A percentile compares a stretch with the other conserved stretches of the same genome.
Evolutionary conservation across 2,113 vertebrate species (phyloP).

Genomic region (Melozone crissalis): DNA sequence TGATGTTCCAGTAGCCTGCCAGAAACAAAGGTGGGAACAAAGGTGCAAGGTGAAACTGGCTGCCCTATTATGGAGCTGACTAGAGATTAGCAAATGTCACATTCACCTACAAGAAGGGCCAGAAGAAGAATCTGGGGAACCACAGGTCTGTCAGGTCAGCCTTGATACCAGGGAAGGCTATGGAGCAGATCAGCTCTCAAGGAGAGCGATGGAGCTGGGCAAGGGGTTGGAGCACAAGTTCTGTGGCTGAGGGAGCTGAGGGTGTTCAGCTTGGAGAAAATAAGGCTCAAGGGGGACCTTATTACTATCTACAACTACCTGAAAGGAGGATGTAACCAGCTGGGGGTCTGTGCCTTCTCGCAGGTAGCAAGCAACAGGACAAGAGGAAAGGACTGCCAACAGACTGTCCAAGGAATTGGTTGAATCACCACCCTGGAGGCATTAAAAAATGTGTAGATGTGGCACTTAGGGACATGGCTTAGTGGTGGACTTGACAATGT

Average conservation of each 20-base stretch:
- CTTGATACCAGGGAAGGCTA: fast-evolving
- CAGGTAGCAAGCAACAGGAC: fast-evolving
- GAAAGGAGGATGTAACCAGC: not conserved
- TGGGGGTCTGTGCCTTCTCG: not conserved
- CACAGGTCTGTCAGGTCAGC: not conserved
- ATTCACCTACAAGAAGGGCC: not conserved
- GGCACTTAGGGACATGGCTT: not conserved
- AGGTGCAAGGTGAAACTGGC: not conserved
- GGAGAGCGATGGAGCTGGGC: not conserved
- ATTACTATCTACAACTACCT: not conserved
- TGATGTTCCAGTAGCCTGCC: conserved; percentile 91
- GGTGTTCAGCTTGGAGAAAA: not conserved
- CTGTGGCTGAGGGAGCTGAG: not conserved
- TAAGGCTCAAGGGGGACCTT: not conserved
- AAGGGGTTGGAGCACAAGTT: not conserved
- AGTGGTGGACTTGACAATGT: not conserved
- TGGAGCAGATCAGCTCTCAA: not conserved
- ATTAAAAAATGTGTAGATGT: not conserved
- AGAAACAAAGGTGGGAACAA: not conserved
- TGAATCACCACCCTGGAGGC: not conserved
- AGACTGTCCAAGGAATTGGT: not conserved
- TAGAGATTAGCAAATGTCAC: not conserved
- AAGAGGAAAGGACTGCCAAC: not conserved
- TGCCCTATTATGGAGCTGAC: not conserved
- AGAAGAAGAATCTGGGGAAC: not conserved